These are phyloP conservation scores for Drosophila eugracilis DNA, from an alignment of 1,140 invertebrate genomes.

Conservation along the genomic window DNA sequence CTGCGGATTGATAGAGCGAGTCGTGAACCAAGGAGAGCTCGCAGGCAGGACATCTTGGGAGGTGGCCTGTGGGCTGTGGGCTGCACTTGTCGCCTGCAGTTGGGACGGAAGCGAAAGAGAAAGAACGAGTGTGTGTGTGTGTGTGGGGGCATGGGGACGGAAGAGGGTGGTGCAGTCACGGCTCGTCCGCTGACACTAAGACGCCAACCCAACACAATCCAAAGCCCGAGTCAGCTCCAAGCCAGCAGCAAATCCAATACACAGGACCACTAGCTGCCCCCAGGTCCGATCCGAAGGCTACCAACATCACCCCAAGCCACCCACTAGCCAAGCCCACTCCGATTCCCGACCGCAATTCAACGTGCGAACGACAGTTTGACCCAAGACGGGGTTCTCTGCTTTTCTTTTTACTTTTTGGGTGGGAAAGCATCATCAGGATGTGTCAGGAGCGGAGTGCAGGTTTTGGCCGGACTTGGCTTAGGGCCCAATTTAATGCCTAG, in stretches of 20 bases:
- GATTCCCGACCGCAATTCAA: slow-evolving; percentile 70
- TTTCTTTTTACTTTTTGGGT: slow-evolving; percentile 60
- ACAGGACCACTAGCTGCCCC: slow-evolving; percentile 33
- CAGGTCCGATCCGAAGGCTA: slow-evolving; percentile 1
- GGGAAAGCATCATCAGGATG: slow-evolving; percentile 48
- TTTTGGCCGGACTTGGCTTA: background rate
- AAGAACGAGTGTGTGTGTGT: slow-evolving; percentile 10
- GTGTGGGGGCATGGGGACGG: background rate
- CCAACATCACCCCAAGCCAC: slow-evolving; percentile 5
- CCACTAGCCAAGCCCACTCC: background rate
- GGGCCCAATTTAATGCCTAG: too few species aligned
- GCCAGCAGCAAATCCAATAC: slow-evolving; percentile 78
- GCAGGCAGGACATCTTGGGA: slow-evolving; percentile 37
- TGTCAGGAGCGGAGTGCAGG: slow-evolving; percentile 32
- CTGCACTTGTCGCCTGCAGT: slow-evolving; percentile 74
- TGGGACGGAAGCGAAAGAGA: slow-evolving; percentile 28
- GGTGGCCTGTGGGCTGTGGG: slow-evolving; percentile 5
- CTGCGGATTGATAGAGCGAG: slow-evolving; percentile 83
- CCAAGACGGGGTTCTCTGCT: slow-evolving; percentile 41
- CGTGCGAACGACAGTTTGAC: slow-evolving; percentile 82
- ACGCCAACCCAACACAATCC: slow-evolving; percentile 60
- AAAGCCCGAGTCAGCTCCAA: slow-evolving; percentile 40
- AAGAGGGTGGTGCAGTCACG: slow-evolving; percentile 44
- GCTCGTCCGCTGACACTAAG: slow-evolving; percentile 79
- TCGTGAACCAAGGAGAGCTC: slow-evolving; percentile 36